Evolutionary conservation across 2,113 vertebrate species (phyloP).

Genomic region (Pseudopipra pipra): DNA sequence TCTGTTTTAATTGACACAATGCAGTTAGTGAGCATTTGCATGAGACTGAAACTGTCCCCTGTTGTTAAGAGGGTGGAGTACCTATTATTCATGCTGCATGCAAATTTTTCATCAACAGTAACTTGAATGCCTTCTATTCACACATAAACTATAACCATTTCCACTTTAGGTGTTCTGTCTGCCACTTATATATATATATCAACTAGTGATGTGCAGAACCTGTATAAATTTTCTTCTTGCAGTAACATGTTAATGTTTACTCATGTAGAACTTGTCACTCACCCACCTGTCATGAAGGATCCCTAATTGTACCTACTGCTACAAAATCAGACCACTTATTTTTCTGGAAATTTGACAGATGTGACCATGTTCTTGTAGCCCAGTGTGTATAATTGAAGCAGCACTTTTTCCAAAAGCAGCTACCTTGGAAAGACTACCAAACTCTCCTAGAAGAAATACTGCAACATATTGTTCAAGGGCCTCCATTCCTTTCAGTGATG

Average conservation of each 20-base stretch:
- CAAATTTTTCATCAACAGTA: neutral
- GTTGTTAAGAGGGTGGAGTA: neutral
- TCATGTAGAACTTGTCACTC: neutral
- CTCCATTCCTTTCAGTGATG: neutral
- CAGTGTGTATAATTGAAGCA: accelerated
- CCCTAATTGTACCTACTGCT: neutral
- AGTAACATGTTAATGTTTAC: neutral
- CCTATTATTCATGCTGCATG: neutral
- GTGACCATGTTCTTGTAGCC: neutral
- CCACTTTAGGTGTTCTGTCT: neutral
- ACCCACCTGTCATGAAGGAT: neutral
- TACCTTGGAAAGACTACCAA: neutral
- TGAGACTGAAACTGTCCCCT: neutral
- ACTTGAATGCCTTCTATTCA: neutral
- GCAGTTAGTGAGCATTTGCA: neutral
- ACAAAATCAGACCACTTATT: neutral
- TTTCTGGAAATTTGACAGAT: neutral
- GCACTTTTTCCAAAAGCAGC: neutral
- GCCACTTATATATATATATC: neutral
- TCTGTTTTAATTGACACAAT: neutral
- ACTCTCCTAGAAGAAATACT: neutral
- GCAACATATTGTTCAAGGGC: neutral
- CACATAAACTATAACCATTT: neutral
- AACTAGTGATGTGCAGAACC: neutral
- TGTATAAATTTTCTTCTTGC: neutral